Base-by-base conservation (phyloP, 2,888 invertebrate genomes). In the Ectemnius continuus region DNA sequence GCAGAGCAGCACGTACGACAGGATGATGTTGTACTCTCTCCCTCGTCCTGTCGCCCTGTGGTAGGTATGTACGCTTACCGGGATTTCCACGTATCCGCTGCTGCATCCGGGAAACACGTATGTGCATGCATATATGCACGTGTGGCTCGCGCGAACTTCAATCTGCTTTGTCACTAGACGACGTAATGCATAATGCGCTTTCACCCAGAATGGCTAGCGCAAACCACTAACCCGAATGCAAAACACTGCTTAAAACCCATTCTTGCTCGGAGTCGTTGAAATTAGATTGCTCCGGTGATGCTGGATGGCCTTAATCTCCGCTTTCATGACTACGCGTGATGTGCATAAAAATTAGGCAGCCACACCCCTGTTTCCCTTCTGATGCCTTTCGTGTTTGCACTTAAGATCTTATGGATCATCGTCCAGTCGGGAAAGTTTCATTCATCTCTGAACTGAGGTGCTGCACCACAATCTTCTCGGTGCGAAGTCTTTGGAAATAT, bases 11-110 rank as follows among this genome's bases (percentile, higher is more conserved):
- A 62, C 47, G 76, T 71, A 65, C 61, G 36, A 23, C 58, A 48
- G 60, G 60, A 72, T 56, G 64, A 47, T 36, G 36, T 36, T 11
- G 36, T 36, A 36, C 36, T 36, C 36, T 6, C 36, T 6, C 8
- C 2, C 36, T 6, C 36, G 5, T 36, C 36, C 36, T 23, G 23
- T 36, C 36, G 36, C 1, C 36, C 36, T 36, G 11, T 36, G 36
- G 36, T 36, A 36, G 36, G 36, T 6, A 36, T 11, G 56, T 67
- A 71, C 71, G 61, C 64, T 71, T 68, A 76, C 67, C 76, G 71
- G 62, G 62, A 76, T 71, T 68, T 72, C 71, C 36, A 63, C 48
- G 47, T 66, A 16, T 16, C 61, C 45, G 16, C 4, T 13, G 52
- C n/a, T 18, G 16, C 23, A 59, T 60, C 14, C 60, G 36, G 60